Evolutionary conservation across 1,140 invertebrate species (phyloP), one percentile per base, ranked within the genome.

Genomic region (Zophobas atratus): DNA sequence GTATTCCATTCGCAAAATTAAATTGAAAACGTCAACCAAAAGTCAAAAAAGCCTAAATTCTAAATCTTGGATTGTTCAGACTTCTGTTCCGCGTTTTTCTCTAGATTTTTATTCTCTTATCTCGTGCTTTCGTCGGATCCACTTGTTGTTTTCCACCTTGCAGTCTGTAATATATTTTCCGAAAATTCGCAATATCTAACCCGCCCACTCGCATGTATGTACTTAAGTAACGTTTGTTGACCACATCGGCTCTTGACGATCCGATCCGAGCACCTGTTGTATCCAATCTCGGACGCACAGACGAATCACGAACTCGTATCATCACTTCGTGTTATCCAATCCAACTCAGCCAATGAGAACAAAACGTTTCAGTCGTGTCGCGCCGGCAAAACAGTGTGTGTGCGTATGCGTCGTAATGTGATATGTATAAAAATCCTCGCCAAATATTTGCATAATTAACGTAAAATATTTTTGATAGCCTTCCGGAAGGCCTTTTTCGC

Each of bases 371-470:
- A 80, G 74, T 78, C 46, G 51, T 63, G 33, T 77, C 75, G 74
- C 79, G 74, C 79, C 79, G 79, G 77, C 75, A 74, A 70, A 67
- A 67, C 67, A 77, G 70, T 76, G 60, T 60, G 20, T 20, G 20
- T 20, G 20, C 20, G 20, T 20, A 20, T 20, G 77, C 63, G 70
- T 80, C 67, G 77, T 77, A 75, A 80, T 79, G 79, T 80, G 79
- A 79, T 79, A 75, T 77, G 56, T 43, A 70, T 6, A 71, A 70
- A 75, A 49, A 75, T 67, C 51, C 48, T 55, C 48, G 73, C 70
- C 49, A 49, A 67, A 63, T 73, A 41, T 67, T 43, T 51, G n/a
- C 20, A 41, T 48, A 67, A 41, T 43, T 67, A 41, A 8, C 38
- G n/a, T 43, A 39, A 48, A 43, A 67, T 67, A 67, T 67, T 67